Evolutionary conservation across 2,113 vertebrate genomes (phyloP), one percentile per base, ranked within the genome.

Genomic region (Caretta caretta): DNA sequence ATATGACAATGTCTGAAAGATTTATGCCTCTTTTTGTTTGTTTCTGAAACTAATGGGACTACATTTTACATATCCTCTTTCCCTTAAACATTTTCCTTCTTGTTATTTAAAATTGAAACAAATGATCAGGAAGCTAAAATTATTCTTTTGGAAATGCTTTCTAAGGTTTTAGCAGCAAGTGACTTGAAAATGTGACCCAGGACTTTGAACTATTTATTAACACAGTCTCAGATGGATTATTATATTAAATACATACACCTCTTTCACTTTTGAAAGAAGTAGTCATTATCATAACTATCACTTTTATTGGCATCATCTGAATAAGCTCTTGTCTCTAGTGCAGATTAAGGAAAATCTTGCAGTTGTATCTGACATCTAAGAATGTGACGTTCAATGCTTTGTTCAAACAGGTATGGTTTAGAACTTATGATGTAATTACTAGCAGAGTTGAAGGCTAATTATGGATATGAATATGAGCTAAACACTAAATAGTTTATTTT

Each of bases 171-270:
- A 76, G 54, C 11, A 72, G 22, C 72, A 88, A 75, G 51, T 87
- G 42, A 81, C 48, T 93, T 93, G 83, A 94, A 95, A 93, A 94
- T 86, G 76, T 84, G 27, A 89, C 8, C 31, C 22, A 80, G 83
- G 38, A 7, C 76, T 96, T 80, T 24, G 89, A 93, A 93, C 75
- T 75, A 54, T 51, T 84, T 94, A 88, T 48, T 87, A 62, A 79
- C 93, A 86, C 49, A 1, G 1, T 57, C 27, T 89, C 87, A 91
- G 12, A 5, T 84, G 8, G 19, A 88, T 93, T 69, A 90, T 86
- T 92, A 9, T 35, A 49, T 90, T 69, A 51, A 86, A 56, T 81
- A 94, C 51, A 88, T 4, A 2, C 57, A 94, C 10, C 11, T 56
- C 20, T 96, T 97, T 94, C 38, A 85, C 22, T 35, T 53, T 0